phyloP scores from a whole-genome alignment of 1,140 invertebrate genomes.

The Diorhabda elongata region DNA sequence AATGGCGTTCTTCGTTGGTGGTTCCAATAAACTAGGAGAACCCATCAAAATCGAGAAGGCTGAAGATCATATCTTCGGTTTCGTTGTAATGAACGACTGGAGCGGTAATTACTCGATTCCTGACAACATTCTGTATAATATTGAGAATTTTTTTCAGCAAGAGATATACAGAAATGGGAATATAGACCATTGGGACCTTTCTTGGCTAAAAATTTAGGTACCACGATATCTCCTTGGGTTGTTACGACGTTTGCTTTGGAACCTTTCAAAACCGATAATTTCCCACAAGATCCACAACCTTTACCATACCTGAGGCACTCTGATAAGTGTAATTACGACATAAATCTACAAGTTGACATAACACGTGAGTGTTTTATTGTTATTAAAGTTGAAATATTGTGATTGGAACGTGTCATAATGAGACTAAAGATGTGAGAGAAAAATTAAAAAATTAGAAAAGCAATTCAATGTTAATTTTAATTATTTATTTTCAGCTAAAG shows the following conservation, averaged over 20 bases:
- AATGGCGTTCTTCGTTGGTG: slow-evolving; percentile 93
- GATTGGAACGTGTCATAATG: background rate
- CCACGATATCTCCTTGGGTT: slow-evolving; percentile 95
- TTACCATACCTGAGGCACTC: slow-evolving; percentile 84
- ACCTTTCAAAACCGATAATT: slow-evolving; percentile 80
- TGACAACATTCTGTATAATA: too few species aligned
- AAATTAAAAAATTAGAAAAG: background rate
- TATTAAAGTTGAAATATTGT: background rate
- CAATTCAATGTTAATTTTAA: background rate
- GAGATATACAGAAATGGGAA: slow-evolving; percentile 99
- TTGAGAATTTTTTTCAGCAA: slow-evolving; percentile 56
- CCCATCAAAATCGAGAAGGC: slow-evolving; percentile 77
- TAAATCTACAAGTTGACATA: slow-evolving; percentile 84
- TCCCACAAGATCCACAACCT: slow-evolving; percentile 77
- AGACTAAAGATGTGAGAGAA: background rate
- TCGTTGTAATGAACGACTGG: slow-evolving; percentile 99
- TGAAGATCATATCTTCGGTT: slow-evolving; percentile 95
- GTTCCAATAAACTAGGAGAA: slow-evolving; percentile 76
- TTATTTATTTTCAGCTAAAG: slow-evolving; percentile 51
- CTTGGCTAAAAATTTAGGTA: slow-evolving; percentile 92
- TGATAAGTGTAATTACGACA: slow-evolving; percentile 90
- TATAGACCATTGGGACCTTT: slow-evolving; percentile 98
- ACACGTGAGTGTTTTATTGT: slow-evolving; percentile 61
- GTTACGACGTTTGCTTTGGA: slow-evolving; percentile 92
- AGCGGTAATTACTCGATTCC: slow-evolving; percentile 62